phyloP scores from a whole-genome alignment of 2,113 vertebrate species.

The Scomber colias region DNA sequence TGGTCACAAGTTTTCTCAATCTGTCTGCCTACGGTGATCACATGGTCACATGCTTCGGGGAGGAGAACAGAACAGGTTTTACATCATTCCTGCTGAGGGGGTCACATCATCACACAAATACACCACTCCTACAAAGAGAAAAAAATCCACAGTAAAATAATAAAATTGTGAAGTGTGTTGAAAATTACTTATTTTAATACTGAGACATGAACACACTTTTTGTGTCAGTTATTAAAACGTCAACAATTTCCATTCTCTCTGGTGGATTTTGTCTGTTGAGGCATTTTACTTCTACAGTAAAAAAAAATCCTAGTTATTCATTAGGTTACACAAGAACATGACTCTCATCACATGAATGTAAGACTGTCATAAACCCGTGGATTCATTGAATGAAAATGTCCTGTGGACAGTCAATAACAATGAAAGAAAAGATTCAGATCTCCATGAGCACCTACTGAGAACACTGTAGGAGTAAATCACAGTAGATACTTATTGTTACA shows the following conservation, averaged over 20 bases:
- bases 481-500: neutral
- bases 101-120: neutral
- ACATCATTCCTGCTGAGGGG: neutral
- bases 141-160: neutral
- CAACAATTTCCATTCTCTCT: too few species aligned
- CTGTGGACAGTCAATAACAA: too few species aligned
- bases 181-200: neutral
- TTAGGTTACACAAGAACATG: too few species aligned
- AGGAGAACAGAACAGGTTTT: slow-evolving; percentile 24
- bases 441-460: too few species aligned
- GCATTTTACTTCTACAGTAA: too few species aligned
- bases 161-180: neutral
- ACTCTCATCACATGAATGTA: too few species aligned
- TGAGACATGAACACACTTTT: neutral
- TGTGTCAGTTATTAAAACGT: too few species aligned
- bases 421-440: too few species aligned
- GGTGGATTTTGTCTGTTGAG: too few species aligned
- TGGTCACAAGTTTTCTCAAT: slow-evolving; percentile 63
- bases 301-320: too few species aligned
- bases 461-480: neutral
- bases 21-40: slow-evolving; percentile 46
- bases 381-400: too few species aligned
- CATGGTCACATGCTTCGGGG: slow-evolving; percentile 69
- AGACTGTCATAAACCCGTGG: neutral
- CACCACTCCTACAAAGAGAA: neutral